Percentiles rank a stretch among this genome's conserved stretches.
Conservation (phyloP, 2,888 invertebrate genomes). For the Meiosimyza platycephala region DNA sequence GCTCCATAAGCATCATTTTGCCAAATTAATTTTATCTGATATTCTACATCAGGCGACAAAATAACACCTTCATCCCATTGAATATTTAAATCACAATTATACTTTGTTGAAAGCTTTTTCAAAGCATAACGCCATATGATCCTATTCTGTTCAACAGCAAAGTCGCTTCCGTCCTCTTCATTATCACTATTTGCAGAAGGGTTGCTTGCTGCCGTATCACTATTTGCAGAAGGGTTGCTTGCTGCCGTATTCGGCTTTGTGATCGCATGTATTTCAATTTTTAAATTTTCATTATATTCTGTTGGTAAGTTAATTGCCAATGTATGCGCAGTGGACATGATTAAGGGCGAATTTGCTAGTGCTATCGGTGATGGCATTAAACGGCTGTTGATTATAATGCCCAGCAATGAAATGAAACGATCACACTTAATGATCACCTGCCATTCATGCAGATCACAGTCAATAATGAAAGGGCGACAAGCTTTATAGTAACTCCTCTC, state of each 20-base stretch:
- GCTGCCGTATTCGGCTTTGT: neutral
- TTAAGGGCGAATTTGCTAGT: slow-evolving; percentile 25
- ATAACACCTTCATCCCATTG: slow-evolving; percentile 58
- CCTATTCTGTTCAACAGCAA: neutral
- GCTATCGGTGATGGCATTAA: slow-evolving; percentile 54
- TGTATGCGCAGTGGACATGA: neutral
- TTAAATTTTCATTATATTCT: slow-evolving; percentile 61
- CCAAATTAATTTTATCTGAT: slow-evolving; percentile 63
- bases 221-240: neutral
- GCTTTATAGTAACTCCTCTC: slow-evolving; percentile 66
- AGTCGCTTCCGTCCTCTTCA: slow-evolving; percentile 14
- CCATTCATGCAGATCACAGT: slow-evolving; percentile 56
- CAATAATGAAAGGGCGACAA: slow-evolving; percentile 62
- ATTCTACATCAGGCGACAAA: slow-evolving; percentile 60
- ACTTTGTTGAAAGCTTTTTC: slow-evolving; percentile 58
- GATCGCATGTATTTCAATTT: slow-evolving; percentile 55
- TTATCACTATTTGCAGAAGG: slow-evolving; percentile 22
- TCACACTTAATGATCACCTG: slow-evolving; percentile 56
- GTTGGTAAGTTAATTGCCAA: slow-evolving; percentile 29
- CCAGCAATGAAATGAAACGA: slow-evolving; percentile 61
- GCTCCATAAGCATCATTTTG: slow-evolving; percentile 58
- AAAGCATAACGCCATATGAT: slow-evolving; percentile 57
- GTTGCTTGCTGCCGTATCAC: slow-evolving; percentile 3
- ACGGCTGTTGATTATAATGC: slow-evolving; percentile 62
- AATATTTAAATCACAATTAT: slow-evolving; percentile 64